Evolutionary conservation across 2,113 vertebrate genomes (phyloP).

Genomic region (Peromyscus californicus): DNA sequence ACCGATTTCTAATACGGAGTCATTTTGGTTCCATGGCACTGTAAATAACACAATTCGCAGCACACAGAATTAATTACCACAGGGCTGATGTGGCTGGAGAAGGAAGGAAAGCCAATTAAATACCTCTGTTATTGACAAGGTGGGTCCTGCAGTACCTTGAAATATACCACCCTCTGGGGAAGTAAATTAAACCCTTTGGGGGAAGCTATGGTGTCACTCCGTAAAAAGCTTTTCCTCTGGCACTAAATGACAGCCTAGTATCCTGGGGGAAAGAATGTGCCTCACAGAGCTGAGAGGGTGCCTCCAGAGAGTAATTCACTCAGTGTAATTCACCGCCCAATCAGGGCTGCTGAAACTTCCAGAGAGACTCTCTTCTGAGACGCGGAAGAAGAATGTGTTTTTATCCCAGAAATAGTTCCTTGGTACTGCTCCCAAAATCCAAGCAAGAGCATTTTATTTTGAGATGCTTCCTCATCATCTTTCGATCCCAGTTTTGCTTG

Average conservation of each 20-base stretch:
- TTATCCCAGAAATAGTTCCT: conserved; percentile 60
- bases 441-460: conserved; percentile 36
- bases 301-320: conserved; percentile 68
- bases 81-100: conserved; percentile 14
- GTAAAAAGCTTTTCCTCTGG: conserved; percentile 77
- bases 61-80: conserved; percentile 70
- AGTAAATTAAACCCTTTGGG: conserved; percentile 74
- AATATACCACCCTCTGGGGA: conserved; percentile 69
- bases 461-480: conserved; percentile 32
- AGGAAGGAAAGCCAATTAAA: conserved; percentile 77
- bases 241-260: conserved; percentile 74
- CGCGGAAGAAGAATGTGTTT: conserved; percentile 52
- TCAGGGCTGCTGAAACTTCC: conserved; percentile 59
- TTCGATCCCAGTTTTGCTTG: conserved; percentile 7
- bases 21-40: conserved; percentile 77
- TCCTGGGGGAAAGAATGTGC: conserved; percentile 63
- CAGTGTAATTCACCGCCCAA: conserved; percentile 62
- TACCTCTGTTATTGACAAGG: conserved; percentile 75
- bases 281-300: conserved; percentile 1
- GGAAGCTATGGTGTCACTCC: conserved; percentile 62
- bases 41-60: conserved; percentile 80
- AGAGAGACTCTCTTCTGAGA: conserved; percentile 2
- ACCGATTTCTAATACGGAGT: conserved; percentile 84
- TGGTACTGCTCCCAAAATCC: conserved; percentile 33
- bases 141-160: conserved; percentile 42